Evolutionary conservation across 1,140 invertebrate genomes (phyloP), one percentile per base, ranked within the genome.

Genomic region (Paraescarpia echinospica): DNA sequence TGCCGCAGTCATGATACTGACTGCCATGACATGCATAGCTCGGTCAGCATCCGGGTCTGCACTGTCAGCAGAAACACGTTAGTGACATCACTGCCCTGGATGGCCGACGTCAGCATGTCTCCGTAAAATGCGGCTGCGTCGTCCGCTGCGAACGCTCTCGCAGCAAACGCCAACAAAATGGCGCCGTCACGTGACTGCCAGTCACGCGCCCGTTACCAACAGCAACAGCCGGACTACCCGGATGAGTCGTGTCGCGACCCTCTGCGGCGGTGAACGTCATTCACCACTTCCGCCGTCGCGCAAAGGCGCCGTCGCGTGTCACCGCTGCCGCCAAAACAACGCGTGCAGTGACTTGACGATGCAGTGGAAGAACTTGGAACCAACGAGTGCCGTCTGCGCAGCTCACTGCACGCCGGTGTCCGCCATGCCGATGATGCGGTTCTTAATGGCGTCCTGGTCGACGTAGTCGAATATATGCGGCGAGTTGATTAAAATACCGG

Each of bases 381-480:
- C 59, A 77, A 27, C 59, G 59, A 77, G 27, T 22, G 22, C 41
- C 59, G 22, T 18, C 18, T 12, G 59, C 59, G 59, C 59, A 6
- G 59, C 2, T 77, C 59, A 77, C 59, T 12, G 59, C 22, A 0
- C 9, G 59, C 59, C 59, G 48, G 8, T 51, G 48, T 51, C 48
- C 8, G 48, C 8, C 48, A 51, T 51, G 22, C 59, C 59, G 12
- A 4, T 77, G 9, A 77, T 77, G 59, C 59, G 59, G 14, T 2
- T 2, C 94, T 99, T 99, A 94, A 99, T 99, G 96, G 98, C 97
- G 96, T 99, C 98, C 96, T 99, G 99, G 96, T 99, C 99, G 92
- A 99, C 98, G 95, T 98, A 99, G 96, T 99, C 99, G 96, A 99
- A 99, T 96, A 99, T 99, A 96, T 99, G 98, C 48, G 99, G 99